These are phyloP conservation scores for Xylophagus ater DNA, from an alignment of 2,888 invertebrate genomes.

Conservation along the genomic window DNA sequence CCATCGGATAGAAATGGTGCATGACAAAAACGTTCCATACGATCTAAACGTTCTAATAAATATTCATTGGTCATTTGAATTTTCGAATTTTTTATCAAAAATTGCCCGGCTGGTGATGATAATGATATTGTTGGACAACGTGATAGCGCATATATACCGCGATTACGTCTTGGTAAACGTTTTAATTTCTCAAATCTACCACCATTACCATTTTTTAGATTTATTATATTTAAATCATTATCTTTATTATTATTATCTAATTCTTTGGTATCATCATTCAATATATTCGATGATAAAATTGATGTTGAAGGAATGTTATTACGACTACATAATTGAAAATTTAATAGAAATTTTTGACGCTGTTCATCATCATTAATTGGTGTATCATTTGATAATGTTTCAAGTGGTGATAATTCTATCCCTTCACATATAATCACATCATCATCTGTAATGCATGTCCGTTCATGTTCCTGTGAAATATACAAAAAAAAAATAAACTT, in stretches of 20 bases:
- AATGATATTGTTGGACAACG: conserved; percentile 43
- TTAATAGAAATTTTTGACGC: conserved; percentile 40
- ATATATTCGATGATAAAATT: conserved; percentile 16
- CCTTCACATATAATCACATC: conserved; percentile 39
- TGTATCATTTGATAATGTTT: conserved; percentile 21
- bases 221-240: conserved; percentile 1
- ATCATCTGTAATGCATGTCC: conserved; percentile 37
- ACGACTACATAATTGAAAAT: conserved; percentile 37
- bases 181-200: conserved; percentile 26
- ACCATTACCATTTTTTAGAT: not conserved
- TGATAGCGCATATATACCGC: conserved; percentile 38
- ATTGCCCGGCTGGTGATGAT: conserved; percentile 44
- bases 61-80: conserved; percentile 38
- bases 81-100: conserved; percentile 41
- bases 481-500: conserved; percentile 16
- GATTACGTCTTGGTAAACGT: conserved; percentile 37
- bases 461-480: conserved; percentile 44
- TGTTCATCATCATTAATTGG: conserved; percentile 23
- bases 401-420: conserved; percentile 35
- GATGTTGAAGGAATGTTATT: conserved; percentile 12
- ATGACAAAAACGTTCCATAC: conserved; percentile 42
- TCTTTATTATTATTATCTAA: conserved; percentile 5
- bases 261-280: conserved; percentile 11
- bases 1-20: conserved; percentile 35
- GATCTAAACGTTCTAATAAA: conserved; percentile 42